Conservation (phyloP, 2,797 vertebrate genomes). For the Anguilla obscura region DNA sequence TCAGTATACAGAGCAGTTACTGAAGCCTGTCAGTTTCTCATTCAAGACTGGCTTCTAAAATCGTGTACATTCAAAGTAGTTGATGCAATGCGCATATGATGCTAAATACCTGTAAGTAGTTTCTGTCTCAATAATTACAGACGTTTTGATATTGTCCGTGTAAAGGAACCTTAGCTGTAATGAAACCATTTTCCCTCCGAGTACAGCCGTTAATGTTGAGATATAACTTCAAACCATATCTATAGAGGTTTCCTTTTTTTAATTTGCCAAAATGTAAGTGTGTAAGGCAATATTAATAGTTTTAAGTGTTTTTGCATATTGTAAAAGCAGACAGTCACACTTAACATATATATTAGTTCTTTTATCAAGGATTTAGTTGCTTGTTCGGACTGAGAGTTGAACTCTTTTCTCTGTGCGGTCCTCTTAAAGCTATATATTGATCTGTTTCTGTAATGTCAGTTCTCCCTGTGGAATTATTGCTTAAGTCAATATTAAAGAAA, state of each 20-base stretch:
- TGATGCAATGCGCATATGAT: constrained; percentile 79
- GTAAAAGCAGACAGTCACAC: constrained; percentile 24
- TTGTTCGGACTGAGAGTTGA: constrained; percentile 22
- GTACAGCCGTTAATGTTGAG: constrained; percentile 74
- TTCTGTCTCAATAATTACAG: constrained; percentile 13
- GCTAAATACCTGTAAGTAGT: constrained; percentile 66
- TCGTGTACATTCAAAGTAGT: constrained; percentile 50
- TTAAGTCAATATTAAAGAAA: constrained; percentile 23
- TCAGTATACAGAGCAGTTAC: background rate
- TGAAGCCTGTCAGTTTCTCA: background rate
- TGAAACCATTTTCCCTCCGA: constrained; percentile 59
- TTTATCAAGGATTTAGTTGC: constrained; percentile 21
- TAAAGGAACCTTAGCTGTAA: constrained; percentile 53
- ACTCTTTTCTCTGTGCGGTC: constrained; percentile 1
- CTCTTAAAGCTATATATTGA: constrained; percentile 5
- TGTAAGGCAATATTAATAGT: constrained; percentile 13
- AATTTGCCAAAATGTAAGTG: constrained; percentile 22
- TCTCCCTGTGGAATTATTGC: constrained; percentile 15
- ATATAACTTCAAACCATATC: constrained; percentile 27
- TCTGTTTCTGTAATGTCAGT: constrained; percentile 25
- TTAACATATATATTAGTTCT: constrained; percentile 8
- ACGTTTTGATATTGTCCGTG: constrained; percentile 31
- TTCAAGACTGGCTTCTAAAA: constrained; percentile 10
- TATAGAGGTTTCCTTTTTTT: constrained; percentile 17
- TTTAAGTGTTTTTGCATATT: constrained; percentile 25